Conservation (phyloP, 2,797 vertebrate genomes). For the Muscicapa striata region DNA sequence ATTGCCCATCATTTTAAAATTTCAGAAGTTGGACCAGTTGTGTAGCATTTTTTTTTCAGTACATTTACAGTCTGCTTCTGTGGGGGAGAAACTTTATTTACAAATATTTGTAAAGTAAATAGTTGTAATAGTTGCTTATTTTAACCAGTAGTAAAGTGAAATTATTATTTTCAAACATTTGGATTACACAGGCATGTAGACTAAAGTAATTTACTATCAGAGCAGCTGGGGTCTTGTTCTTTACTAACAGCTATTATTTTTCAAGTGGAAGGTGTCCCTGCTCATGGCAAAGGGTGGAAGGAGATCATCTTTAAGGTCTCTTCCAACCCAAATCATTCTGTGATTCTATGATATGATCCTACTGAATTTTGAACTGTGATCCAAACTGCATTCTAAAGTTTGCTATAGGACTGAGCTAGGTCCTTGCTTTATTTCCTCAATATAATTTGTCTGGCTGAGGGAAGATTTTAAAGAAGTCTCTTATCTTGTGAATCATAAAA, state of each 20-base stretch:
- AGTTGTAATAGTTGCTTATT: background rate
- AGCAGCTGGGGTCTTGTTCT: background rate
- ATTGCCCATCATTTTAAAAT: background rate
- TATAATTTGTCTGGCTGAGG: background rate
- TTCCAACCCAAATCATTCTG: background rate
- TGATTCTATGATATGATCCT: fast-evolving
- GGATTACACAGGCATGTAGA: background rate
- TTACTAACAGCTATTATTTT: background rate
- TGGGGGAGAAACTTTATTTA: background rate
- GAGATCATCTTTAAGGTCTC: background rate
- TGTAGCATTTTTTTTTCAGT: background rate
- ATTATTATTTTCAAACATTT: background rate
- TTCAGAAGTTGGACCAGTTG: background rate
- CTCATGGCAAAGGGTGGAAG: background rate
- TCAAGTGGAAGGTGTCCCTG: background rate
- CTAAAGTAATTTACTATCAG: background rate
- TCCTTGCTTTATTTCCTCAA: background rate
- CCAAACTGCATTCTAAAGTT: background rate
- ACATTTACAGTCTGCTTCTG: background rate
- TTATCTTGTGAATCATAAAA: background rate
- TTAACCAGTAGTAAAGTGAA: background rate
- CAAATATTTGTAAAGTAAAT: background rate
- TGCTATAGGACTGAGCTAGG: background rate
- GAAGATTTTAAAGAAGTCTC: background rate
- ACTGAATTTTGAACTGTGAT: background rate